Percentiles rank a stretch among this genome's conserved stretches.
These are phyloP conservation scores for Raja brachyura DNA, from an alignment of 2,113 vertebrate species.

Conservation along the genomic window DNA sequence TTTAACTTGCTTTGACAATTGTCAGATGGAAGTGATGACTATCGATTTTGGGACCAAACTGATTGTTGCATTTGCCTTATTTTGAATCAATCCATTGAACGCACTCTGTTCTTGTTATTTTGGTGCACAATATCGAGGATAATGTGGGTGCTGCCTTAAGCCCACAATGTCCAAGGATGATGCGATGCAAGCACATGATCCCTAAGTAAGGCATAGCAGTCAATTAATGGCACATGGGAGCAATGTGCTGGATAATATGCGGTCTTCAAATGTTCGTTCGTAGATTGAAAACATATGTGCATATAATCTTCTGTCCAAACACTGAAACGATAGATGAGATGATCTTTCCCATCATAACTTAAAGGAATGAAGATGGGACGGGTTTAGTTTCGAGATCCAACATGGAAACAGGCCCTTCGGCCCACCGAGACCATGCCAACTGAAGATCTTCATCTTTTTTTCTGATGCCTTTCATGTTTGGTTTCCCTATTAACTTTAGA, in stretches of 20 bases:
- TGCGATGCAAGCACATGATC: background rate
- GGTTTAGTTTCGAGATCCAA: too few species aligned
- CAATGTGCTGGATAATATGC: background rate
- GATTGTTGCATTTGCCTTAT: background rate
- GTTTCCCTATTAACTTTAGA: background rate
- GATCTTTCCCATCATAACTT: background rate
- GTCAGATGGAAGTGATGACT: background rate
- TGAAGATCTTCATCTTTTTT: background rate
- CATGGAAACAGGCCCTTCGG: too few species aligned
- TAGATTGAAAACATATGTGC: background rate
- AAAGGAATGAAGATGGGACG: too few species aligned
- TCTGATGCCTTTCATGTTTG: background rate
- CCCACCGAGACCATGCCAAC: too few species aligned
- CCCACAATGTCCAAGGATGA: background rate
- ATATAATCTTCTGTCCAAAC: background rate
- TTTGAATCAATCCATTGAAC: background rate
- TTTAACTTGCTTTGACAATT: background rate
- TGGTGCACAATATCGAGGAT: background rate
- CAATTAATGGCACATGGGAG: background rate
- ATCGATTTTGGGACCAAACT: background rate
- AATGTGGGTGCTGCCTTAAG: background rate
- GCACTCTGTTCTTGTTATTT: background rate
- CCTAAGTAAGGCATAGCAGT: background rate
- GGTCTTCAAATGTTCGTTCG: background rate
- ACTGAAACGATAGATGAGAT: background rate